Evolutionary conservation across 2,113 vertebrate genomes (phyloP), one percentile per base, ranked within the genome.

Genomic region (Microtus ochrogaster): DNA sequence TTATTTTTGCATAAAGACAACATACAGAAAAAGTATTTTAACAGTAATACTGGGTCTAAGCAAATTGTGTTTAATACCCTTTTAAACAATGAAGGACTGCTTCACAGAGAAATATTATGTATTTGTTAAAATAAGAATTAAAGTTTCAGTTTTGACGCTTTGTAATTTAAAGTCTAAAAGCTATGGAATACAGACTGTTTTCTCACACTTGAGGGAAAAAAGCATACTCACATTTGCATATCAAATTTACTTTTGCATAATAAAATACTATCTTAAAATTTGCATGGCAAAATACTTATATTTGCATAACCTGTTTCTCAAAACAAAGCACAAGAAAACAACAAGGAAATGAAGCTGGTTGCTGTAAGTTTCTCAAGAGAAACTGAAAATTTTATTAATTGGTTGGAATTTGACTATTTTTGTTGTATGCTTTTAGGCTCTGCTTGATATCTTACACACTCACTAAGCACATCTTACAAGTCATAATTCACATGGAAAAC

Each of bases 301-400:
- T 83, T 88, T 90, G 28, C 19, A 63, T 55, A 81, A 4, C 55
- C 89, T 89, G 74, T 89, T 96, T 63, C 41, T 76, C 30, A 91
- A 90, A 95, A 76, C 77, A 89, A 84, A 76, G 76, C 10, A 44
- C 90, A 90, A 55, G 72, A 26, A 90, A 77, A 61, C 19, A 65
- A 68, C 86, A 84, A 70, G 66, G 47, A 91, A 92, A 22, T 52
- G 49, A 73, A 68, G 12, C 19, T 74, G 7, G 39, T 26, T 74
- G 19, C 36, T 26, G 11, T 26, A 44, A 52, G 19, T 58, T 19
- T 76, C 28, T 76, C 22, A 49, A 66, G 39, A 90, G 36, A 76
- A 33, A 86, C 26, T 8, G 5, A 36, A 33, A 0, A 49, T 10
- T 10, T 14, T n/a, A 17, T 74, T 36, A 49, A n/a, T 41, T 17